phyloP scores from a whole-genome alignment of 2,888 invertebrate genomes.

The Epinotia nisella region DNA sequence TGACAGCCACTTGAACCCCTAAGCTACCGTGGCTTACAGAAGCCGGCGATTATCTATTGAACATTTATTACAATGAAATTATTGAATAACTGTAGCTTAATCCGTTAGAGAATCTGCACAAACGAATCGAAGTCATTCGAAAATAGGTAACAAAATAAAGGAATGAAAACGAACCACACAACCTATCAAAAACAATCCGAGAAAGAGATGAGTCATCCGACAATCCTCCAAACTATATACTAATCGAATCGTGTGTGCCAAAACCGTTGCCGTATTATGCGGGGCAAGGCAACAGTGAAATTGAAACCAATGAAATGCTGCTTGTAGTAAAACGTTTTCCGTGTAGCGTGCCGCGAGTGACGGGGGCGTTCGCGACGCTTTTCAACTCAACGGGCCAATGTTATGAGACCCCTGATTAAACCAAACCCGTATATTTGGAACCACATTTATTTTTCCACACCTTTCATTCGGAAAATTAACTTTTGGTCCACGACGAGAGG shows the following conservation, averaged over 20 bases:
- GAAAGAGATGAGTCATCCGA: constrained; percentile 42
- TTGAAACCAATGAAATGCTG: constrained; percentile 82
- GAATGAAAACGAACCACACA: constrained; percentile 3
- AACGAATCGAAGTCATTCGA: too few relatives aligned
- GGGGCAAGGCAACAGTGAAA: constrained; percentile 74
- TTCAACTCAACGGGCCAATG: background rate
- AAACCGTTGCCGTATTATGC: constrained; percentile 63
- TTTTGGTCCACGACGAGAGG: too few relatives aligned
- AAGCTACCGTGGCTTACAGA: too few relatives aligned
- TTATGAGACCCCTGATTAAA: background rate
- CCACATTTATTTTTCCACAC: too few relatives aligned
- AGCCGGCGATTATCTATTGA: too few relatives aligned
- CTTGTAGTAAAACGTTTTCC: constrained; percentile 78
- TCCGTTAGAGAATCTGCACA: too few relatives aligned
- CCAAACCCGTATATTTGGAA: too few relatives aligned
- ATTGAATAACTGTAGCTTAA: too few relatives aligned
- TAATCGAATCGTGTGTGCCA: constrained; percentile 52
- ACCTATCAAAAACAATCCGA: constrained; percentile 36
- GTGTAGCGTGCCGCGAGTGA: constrained; percentile 65
- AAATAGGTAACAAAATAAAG: constrained; percentile 8
- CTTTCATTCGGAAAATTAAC: too few relatives aligned
- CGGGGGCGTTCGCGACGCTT: constrained; percentile 48
- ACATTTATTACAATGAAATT: too few relatives aligned
- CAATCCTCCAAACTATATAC: constrained; percentile 54
- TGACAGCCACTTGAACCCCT: too few relatives aligned